These are phyloP conservation scores for Drosophila obscura DNA, from an alignment of 1,140 invertebrate genomes.

Conservation along the genomic window DNA sequence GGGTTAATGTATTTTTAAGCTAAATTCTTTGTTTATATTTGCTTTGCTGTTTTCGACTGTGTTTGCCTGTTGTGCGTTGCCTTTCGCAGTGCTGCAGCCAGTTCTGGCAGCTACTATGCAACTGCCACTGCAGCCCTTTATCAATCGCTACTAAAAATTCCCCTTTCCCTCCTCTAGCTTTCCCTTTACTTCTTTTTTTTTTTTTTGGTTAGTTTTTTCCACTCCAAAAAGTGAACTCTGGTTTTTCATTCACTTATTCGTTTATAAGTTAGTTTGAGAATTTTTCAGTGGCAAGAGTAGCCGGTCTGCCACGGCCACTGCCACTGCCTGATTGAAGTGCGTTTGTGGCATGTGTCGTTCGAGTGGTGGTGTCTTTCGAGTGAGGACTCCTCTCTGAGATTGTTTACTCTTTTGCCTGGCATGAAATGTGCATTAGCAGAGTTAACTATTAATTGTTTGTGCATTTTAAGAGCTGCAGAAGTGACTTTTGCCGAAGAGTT, in stretches of 20 bases:
- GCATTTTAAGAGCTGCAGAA: slow-evolving; percentile 48
- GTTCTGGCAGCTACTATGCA: background rate
- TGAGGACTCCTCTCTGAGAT: slow-evolving; percentile 28
- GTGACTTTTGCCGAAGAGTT: slow-evolving; percentile 7
- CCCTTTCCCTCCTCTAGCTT: background rate
- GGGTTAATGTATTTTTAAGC: slow-evolving; percentile 82
- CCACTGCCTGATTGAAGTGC: slow-evolving; percentile 32
- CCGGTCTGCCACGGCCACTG: too few relatives aligned
- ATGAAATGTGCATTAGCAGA: slow-evolving; percentile 77
- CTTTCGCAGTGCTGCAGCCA: slow-evolving; percentile 21
- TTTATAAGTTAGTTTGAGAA: slow-evolving; percentile 66
- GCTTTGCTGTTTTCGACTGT: slow-evolving; percentile 66
- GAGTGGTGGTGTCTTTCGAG: slow-evolving; percentile 5
- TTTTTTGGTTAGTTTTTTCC: slow-evolving; percentile 7
- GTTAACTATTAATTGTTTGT: slow-evolving; percentile 74
- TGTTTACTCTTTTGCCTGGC: slow-evolving; percentile 63
- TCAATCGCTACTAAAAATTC: slow-evolving; percentile 14
- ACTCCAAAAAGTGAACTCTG: slow-evolving; percentile 52
- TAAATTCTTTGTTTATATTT: slow-evolving; percentile 82
- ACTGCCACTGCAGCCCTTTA: slow-evolving; percentile 15
- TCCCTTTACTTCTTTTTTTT: slow-evolving; percentile 11
- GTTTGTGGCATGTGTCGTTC: slow-evolving; percentile 10
- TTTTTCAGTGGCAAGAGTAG: slow-evolving; percentile 35
- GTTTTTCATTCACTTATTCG: slow-evolving; percentile 63
- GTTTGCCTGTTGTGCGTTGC: slow-evolving; percentile 57